Conservation (phyloP, 2,113 vertebrate species). For the Thalassoma bifasciatum region DNA sequence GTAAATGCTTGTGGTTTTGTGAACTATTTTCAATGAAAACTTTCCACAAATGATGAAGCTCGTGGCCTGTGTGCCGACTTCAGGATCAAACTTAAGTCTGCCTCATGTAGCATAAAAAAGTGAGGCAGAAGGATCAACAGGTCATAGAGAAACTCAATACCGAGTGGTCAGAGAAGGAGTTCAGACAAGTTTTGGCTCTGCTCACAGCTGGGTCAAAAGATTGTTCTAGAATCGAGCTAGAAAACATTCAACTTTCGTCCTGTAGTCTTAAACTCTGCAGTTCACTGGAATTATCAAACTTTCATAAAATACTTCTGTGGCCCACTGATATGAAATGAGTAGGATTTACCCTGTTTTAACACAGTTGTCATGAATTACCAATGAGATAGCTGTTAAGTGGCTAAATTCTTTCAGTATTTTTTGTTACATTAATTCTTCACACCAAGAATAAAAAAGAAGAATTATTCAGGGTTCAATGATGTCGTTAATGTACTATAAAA, state of each 20-base stretch:
- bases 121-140: slow-evolving; percentile 13
- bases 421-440: no score
- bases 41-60: neutral
- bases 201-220: slow-evolving; percentile 16
- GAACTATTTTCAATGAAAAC: neutral
- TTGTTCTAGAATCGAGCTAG: neutral
- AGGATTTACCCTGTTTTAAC: neutral
- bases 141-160: slow-evolving; percentile 23
- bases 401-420: no score
- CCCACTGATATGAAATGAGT: no score
- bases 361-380: neutral
- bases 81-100: slow-evolving; percentile 4
- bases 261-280: neutral
- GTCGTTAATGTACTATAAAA: no score
- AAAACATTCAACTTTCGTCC: neutral
- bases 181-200: slow-evolving; percentile 19
- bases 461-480: no score
- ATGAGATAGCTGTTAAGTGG: neutral
- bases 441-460: no score
- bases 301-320: neutral
- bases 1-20: neutral
- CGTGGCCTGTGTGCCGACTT: neutral
- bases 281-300: slow-evolving; percentile 5
- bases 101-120: slow-evolving; percentile 2
- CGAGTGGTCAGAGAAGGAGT: slow-evolving; percentile 5